Conservation (phyloP, 2,888 invertebrate genomes). For the Amblyjoppa proteus region DNA sequence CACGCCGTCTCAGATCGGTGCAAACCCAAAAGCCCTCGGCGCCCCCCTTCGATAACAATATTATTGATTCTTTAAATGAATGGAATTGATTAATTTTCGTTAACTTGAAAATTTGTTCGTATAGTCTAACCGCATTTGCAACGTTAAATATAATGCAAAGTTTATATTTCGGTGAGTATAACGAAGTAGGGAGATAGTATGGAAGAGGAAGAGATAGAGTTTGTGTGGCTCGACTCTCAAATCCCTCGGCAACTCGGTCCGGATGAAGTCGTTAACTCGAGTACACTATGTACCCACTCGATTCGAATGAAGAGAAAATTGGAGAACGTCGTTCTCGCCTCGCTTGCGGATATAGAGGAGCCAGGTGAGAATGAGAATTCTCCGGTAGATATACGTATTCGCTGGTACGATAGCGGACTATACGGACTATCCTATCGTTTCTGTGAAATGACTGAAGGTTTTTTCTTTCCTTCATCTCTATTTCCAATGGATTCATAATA, state of each 20-base stretch:
- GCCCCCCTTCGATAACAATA: slow-evolving; percentile 15
- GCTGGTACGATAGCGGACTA: background rate
- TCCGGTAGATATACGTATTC: background rate
- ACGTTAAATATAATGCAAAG: background rate
- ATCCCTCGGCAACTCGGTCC: slow-evolving; percentile 30
- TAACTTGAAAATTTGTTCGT: slow-evolving; percentile 30
- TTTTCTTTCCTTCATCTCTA: background rate
- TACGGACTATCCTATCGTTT: slow-evolving; percentile 5
- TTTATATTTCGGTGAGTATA: slow-evolving; percentile 23
- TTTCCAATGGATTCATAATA: background rate
- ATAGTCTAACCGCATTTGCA: background rate
- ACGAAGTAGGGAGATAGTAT: background rate
- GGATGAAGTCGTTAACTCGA: slow-evolving; percentile 50
- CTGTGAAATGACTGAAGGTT: background rate
- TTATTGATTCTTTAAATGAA: slow-evolving; percentile 45
- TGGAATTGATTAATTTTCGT: slow-evolving; percentile 24
- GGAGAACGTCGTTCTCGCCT: slow-evolving; percentile 17
- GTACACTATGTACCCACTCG: slow-evolving; percentile 36
- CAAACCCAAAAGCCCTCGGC: background rate
- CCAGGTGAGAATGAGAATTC: slow-evolving; percentile 45
- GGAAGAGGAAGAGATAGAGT: background rate
- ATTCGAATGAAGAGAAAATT: slow-evolving; percentile 39
- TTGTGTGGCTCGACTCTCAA: slow-evolving; percentile 25
- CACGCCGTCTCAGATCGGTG: slow-evolving; percentile 1
- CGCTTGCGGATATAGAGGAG: background rate